Percentiles rank a stretch among this genome's conserved stretches.
These are phyloP conservation scores for Metacarcinus magister DNA, from an alignment of 2,888 invertebrate species.

Conservation along the genomic window DNA sequence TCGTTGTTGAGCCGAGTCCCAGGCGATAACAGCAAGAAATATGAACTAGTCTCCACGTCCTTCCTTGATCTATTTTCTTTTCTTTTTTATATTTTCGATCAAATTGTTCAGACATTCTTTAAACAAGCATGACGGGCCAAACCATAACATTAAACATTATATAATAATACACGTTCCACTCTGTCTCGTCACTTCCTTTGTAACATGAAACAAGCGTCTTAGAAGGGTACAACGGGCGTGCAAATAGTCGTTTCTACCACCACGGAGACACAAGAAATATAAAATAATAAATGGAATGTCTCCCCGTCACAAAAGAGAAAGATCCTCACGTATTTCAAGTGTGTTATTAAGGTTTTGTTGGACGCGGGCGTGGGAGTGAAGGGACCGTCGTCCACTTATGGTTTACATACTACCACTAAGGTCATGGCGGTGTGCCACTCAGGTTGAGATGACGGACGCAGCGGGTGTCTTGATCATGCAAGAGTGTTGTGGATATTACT, in stretches of 20 bases:
- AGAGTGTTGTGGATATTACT: neutral
- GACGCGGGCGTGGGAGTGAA: neutral
- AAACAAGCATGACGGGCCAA: neutral
- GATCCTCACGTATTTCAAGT: neutral
- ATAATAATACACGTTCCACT: neutral
- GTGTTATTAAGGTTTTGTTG: neutral
- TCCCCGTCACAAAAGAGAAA: neutral
- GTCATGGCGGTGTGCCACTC: neutral
- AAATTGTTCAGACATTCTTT: neutral
- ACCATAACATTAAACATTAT: neutral
- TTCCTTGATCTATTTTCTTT: neutral
- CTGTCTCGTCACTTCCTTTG: neutral
- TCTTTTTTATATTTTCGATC: neutral
- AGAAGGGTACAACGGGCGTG: neutral
- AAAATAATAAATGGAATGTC: neutral
- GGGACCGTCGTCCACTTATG: neutral
- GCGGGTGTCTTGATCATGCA: neutral
- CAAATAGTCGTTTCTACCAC: neutral
- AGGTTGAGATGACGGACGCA: neutral
- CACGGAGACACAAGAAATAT: neutral
- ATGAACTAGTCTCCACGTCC: neutral
- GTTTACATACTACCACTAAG: neutral
- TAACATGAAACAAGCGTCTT: neutral
- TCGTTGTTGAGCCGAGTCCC: neutral
- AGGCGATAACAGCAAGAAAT: neutral